A percentile compares a stretch with the other conserved stretches of the same genome.
phyloP scores from a whole-genome alignment of 2,888 invertebrate genomes.

The Trisateles emortualis region DNA sequence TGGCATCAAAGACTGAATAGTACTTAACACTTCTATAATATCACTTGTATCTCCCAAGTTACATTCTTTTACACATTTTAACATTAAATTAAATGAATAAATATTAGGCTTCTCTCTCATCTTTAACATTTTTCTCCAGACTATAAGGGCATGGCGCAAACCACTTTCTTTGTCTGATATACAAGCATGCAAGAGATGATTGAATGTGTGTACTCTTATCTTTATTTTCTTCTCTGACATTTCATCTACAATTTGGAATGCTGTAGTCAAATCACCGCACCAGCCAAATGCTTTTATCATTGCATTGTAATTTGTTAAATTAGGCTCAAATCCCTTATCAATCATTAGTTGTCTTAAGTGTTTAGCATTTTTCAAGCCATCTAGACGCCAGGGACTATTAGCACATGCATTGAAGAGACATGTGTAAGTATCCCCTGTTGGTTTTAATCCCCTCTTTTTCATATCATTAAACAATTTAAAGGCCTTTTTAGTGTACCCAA shows the following conservation, averaged over 20 bases:
- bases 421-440: constrained; percentile 92
- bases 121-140: constrained; percentile 94
- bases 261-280: constrained; percentile 91
- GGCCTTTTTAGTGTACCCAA: constrained; percentile 95
- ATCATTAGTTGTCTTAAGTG: constrained; percentile 89
- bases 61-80: constrained; percentile 93
- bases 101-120: constrained; percentile 89
- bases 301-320: constrained; percentile 93
- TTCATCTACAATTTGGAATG: constrained; percentile 94
- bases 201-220: constrained; percentile 90
- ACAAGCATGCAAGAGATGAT: constrained; percentile 94
- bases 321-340: constrained; percentile 90
- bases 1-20: constrained; percentile 63
- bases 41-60: constrained; percentile 89
- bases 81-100: constrained; percentile 92
- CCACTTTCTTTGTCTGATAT: constrained; percentile 93
- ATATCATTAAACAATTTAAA: constrained; percentile 94
- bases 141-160: constrained; percentile 92
- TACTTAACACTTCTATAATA: constrained; percentile 82
- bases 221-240: constrained; percentile 89
- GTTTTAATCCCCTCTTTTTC: constrained; percentile 90
- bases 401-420: constrained; percentile 96
- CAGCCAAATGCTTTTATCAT: constrained; percentile 97
- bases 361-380: constrained; percentile 90
- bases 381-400: constrained; percentile 89